Percentiles rank a stretch among this genome's conserved stretches.
phyloP scores from a whole-genome alignment of 2,797 vertebrate species.

The Vultur gryphus region DNA sequence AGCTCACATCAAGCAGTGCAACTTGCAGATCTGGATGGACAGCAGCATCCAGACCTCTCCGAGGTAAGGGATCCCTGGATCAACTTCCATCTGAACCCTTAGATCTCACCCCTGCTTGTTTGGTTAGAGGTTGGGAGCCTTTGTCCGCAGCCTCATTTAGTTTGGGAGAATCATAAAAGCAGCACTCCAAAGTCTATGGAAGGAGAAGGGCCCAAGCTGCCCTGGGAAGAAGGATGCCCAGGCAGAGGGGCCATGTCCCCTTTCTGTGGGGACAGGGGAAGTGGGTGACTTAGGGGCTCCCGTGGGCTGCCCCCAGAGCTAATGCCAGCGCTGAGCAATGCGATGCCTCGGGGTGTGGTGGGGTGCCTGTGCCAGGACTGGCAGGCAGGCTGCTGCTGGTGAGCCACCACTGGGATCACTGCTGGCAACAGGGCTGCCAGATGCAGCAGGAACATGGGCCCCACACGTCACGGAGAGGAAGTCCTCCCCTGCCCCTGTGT shows the following conservation, averaged over 20 bases:
- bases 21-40: neutral
- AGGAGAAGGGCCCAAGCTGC: neutral
- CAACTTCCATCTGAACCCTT: neutral
- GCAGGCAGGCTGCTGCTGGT: neutral
- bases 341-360: fast-evolving
- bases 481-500: neutral
- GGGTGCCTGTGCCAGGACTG: neutral
- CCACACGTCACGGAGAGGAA: neutral
- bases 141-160: neutral
- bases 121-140: neutral
- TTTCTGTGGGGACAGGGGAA: neutral
- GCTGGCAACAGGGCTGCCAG: neutral
- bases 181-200: neutral
- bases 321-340: neutral
- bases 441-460: neutral
- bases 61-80: neutral
- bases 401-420: neutral
- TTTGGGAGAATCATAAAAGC: neutral
- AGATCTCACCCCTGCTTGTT: neutral
- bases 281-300: neutral
- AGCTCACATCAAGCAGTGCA: neutral
- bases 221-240: neutral
- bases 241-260: neutral
- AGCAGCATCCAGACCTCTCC: neutral
- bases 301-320: neutral